phyloP scores from a whole-genome alignment of 1,140 invertebrate species.

The Temnothorax nylanderi region DNA sequence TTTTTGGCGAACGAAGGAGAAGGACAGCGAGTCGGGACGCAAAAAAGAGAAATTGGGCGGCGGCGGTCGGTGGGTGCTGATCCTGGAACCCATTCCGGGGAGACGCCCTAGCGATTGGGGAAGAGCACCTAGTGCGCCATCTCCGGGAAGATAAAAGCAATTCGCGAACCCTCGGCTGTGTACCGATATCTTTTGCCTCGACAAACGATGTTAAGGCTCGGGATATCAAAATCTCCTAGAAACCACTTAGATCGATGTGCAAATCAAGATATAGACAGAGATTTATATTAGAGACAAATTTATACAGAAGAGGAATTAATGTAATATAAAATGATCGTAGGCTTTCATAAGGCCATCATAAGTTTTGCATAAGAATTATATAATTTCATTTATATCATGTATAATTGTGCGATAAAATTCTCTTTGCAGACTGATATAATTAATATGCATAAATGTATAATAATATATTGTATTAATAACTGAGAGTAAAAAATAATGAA shows the following conservation, averaged over 20 bases:
- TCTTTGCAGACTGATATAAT: background rate
- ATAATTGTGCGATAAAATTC: background rate
- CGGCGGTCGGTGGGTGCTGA: slow-evolving; percentile 73
- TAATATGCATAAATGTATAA: background rate
- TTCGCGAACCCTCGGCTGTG: slow-evolving; percentile 60
- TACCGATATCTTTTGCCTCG: slow-evolving; percentile 58
- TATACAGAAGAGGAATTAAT: background rate
- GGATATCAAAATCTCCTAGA: background rate
- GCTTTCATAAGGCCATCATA: background rate
- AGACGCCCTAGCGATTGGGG: slow-evolving; percentile 72
- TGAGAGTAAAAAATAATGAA: background rate
- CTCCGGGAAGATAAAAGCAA: slow-evolving; percentile 75
- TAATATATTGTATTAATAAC: background rate
- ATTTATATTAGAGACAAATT: slow-evolving; percentile 1
- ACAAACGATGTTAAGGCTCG: slow-evolving; percentile 26
- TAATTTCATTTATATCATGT: background rate
- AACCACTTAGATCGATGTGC: background rate
- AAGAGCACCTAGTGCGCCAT: slow-evolving; percentile 83
- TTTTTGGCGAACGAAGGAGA: slow-evolving; percentile 1
- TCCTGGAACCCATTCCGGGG: slow-evolving; percentile 59
- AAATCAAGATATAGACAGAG: background rate
- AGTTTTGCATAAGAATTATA: background rate
- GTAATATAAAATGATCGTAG: background rate
- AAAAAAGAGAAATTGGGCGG: slow-evolving; percentile 76
- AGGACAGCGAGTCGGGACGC: slow-evolving; percentile 25